A percentile compares a stretch with the other conserved stretches of the same genome.
Evolutionary conservation across 2,888 invertebrate genomes (phyloP).

Genomic region (Orchesella flavescens): DNA sequence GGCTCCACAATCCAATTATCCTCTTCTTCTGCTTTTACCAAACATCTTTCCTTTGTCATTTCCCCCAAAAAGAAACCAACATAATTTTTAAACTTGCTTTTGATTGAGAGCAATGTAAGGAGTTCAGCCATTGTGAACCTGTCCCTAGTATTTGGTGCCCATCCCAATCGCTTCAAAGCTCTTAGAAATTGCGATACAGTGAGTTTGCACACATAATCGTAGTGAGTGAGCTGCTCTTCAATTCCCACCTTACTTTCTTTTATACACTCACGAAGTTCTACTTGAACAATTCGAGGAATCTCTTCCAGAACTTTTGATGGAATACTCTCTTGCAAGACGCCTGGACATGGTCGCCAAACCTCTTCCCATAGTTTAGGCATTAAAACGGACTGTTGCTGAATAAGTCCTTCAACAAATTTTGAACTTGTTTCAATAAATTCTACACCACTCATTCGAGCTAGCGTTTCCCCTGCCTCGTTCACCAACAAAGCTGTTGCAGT

Average conservation of each 20-base stretch:
- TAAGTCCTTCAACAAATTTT: conserved; percentile 23
- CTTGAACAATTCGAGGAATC: not conserved
- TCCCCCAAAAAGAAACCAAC: no score
- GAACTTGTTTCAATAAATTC: conserved; percentile 52
- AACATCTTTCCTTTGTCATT: no score
- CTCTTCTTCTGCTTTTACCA: not conserved
- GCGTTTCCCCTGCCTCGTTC: not conserved
- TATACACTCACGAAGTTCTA: not conserved
- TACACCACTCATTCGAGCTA: conserved; percentile 24
- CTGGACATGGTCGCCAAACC: conserved; percentile 2
- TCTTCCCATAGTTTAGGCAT: conserved; percentile 46
- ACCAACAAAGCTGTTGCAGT: not conserved
- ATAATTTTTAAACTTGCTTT: no score
- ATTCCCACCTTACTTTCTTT: not conserved
- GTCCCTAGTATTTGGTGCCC: no score
- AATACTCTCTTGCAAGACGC: not conserved
- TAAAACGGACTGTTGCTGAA: not conserved
- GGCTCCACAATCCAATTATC: not conserved
- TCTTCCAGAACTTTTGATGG: not conserved
- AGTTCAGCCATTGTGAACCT: no score
- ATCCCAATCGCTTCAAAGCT: not conserved
- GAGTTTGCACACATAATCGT: not conserved
- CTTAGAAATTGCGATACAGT: not conserved
- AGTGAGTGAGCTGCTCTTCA: not conserved
- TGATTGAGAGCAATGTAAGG: no score